Evolutionary conservation across 1,140 invertebrate genomes (phyloP), one percentile per base, ranked within the genome.

Genomic region (Drosophila hydei): DNA sequence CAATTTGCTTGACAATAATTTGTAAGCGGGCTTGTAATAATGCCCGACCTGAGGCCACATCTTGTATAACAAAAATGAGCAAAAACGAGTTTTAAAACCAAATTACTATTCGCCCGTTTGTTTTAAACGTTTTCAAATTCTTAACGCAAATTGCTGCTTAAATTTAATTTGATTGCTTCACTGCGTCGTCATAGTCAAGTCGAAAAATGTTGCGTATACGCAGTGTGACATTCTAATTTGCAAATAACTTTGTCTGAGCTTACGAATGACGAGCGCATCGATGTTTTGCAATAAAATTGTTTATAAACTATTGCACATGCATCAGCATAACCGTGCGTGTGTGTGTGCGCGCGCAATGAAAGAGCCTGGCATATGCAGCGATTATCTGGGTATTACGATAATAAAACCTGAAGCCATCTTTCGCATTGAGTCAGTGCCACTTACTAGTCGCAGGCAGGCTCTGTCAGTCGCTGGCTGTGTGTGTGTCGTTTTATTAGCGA

Each of bases 401-500:
- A 58, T 87, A 85, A 85, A 87, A 85, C 50, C 55, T 51, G 61
- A 72, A 78, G 74, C 33, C 50, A 62, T 43, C 67, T 64, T 59
- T 59, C 58, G 62, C 25, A 68, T 83, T 68, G 65, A 47, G 64
- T 69, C 71, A 73, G 52, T 76, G 65, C 36, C 72, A 70, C 50
- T 73, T 83, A 72, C 80, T 60, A 43, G 56, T 36, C 51, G 36
- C 71, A 38, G 42, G 23, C 42, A 45, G 43, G 43, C 63, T 40
- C 54, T 58, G 62, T 40, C 21, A 47, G 19, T 43, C 16, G 14
- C 30, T 38, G 62, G 4, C 30, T 54, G 45, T 40, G 47, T 50
- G 55, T 55, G 50, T 65, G 74, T 77, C 83, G 77, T 81, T 87
- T 87, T 87, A 87, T 81, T 88, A 87, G 83, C 81, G 81, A 87